Evolutionary conservation across 1,140 invertebrate genomes (phyloP), one percentile per base, ranked within the genome.

Genomic region (Caenorhabditis brenneri): DNA sequence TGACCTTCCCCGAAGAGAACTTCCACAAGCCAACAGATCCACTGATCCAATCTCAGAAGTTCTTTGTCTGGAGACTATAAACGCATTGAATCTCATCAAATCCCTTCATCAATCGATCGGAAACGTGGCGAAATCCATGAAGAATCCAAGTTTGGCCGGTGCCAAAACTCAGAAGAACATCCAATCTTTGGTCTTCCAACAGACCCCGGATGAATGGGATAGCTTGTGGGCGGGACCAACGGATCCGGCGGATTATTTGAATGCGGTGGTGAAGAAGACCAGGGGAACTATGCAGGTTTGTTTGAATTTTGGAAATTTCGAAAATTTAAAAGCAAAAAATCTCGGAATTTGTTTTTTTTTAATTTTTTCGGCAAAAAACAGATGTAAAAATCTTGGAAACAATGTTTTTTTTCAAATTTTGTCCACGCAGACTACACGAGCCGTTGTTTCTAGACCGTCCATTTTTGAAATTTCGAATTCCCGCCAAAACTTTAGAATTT

Each of bases 131-230:
- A 79, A 79, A 65, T 80, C 51, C 0, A n/a, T 36, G 27, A 55
- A 80, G 31, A 80, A 27, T 29, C 79, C 79, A 5, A n/a, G 12
- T 4, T 16, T 51, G 29, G 48, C 79, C 31, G 22, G n/a, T 53
- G 5, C 46, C 1, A 29, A 12, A 4, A 36, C 33, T 29, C 79
- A 81, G 49, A 60, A 36, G 29, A 74, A n/a, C 1, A 69, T 74
- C n/a, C 33, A 82, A 16, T 27, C 24, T 4, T 33, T 79, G 2
- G 16, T 87, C 88, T 42, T 74, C 15, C 65, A 74, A 74, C 85
- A 95, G 94, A 95, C 94, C 15, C 95, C 95, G 0, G 89, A 91
- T 36, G 88, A 91, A 7, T 97, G 96, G 96, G 91, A 93, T 55
- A 91, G 93, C 49, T 88, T 93, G 16, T 97, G 96, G 96, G 92